Conservation (phyloP, 2,888 invertebrate genomes). For the Drosophila planitibia region DNA sequence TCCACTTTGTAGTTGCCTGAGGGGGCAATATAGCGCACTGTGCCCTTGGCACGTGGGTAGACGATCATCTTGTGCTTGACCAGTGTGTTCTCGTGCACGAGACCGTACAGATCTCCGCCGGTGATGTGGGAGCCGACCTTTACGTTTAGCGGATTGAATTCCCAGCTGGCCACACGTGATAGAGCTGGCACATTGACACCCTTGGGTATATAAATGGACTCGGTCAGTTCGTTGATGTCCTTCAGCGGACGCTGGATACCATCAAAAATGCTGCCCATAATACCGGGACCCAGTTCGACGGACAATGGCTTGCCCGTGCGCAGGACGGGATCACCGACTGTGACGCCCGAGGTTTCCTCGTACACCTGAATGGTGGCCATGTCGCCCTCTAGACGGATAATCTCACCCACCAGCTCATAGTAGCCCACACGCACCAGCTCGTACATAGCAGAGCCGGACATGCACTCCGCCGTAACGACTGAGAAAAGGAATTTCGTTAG, state of each 20-base stretch:
- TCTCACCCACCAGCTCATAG: constrained; percentile 99
- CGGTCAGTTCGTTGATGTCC: constrained; percentile 96
- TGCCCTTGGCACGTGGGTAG: constrained; percentile 97
- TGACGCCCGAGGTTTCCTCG: constrained; percentile 98
- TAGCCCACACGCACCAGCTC: constrained; percentile 99
- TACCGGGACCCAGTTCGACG: constrained; percentile 99
- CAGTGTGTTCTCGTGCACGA: constrained; percentile 98
- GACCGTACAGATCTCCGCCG: constrained; percentile 98
- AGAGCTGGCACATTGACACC: constrained; percentile 98
- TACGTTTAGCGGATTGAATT: constrained; percentile 94
- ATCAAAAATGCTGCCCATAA: constrained; percentile 99
- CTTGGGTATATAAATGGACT: constrained; percentile 99
- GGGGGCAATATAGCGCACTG: constrained; percentile 97
- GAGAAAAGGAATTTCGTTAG: constrained; percentile 47
- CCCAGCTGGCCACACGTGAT: constrained; percentile 93
- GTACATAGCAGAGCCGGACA: constrained; percentile 99
- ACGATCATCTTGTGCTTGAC: constrained; percentile 98
- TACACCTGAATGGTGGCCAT: constrained; percentile 99
- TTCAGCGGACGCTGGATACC: constrained; percentile 99
- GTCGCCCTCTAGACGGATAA: constrained; percentile 99
- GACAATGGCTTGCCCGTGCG: constrained; percentile 99
- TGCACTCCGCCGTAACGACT: constrained; percentile 99
- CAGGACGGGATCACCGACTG: constrained; percentile 99
- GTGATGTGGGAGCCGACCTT: constrained; percentile 99
- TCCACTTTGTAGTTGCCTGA: constrained; percentile 97